Conservation (phyloP, 2,888 invertebrate species). For the Noctuana brunneofusca region DNA sequence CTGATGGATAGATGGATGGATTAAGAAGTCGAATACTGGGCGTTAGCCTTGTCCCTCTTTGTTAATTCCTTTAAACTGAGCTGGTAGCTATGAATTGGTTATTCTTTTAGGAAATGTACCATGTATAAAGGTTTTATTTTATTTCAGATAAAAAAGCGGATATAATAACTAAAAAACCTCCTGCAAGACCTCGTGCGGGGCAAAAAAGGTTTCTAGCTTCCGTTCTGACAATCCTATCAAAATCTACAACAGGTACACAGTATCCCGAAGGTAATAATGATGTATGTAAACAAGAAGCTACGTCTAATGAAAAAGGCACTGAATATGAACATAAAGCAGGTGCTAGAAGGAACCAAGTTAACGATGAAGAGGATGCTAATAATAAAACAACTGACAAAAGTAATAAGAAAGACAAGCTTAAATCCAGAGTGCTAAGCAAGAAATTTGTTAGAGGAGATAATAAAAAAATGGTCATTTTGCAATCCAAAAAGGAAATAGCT, state of each 20-base stretch:
- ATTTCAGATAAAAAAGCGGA: conserved; percentile 40
- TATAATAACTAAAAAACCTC: conserved; percentile 40
- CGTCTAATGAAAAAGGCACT: neutral
- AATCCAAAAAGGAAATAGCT: conserved; percentile 51
- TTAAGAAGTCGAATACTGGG: no score
- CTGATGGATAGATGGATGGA: no score
- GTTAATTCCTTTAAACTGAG: no score
- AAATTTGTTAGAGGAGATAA: conserved; percentile 44
- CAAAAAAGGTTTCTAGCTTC: conserved; percentile 55
- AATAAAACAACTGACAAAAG: conserved; percentile 20
- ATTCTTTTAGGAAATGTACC: no score
- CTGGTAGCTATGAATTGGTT: no score
- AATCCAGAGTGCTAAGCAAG: conserved; percentile 40
- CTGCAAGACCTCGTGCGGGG: conserved; percentile 46
- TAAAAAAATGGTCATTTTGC: conserved; percentile 50
- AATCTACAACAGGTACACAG: conserved; percentile 57
- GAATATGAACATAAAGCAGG: conserved; percentile 27
- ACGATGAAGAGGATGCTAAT: conserved; percentile 37
- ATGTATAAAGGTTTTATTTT: neutral
- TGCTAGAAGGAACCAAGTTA: conserved; percentile 6
- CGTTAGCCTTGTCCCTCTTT: no score
- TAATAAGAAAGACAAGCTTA: conserved; percentile 34
- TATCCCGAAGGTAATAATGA: conserved; percentile 46
- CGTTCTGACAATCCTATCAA: conserved; percentile 55
- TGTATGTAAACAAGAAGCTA: conserved; percentile 10